These are phyloP conservation scores for Nerophis lumbriciformis DNA, from an alignment of 2,113 vertebrate genomes.

Conservation along the genomic window DNA sequence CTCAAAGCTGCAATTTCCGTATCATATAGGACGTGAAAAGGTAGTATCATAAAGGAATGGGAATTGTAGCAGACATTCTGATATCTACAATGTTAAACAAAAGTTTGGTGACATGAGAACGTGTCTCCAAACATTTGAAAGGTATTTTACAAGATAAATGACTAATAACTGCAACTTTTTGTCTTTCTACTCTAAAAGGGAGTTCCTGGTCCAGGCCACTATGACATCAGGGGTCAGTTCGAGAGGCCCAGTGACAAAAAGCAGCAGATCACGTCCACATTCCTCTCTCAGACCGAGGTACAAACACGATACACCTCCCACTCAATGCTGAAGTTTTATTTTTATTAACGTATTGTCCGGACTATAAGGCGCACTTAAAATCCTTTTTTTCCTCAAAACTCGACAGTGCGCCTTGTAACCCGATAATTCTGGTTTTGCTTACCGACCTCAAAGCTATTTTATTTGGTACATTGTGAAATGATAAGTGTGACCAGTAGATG, in stretches of 20 bases:
- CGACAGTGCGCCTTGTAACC: too few species aligned
- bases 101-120: background rate
- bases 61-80: too few species aligned
- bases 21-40: too few species aligned
- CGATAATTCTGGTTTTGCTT: too few species aligned
- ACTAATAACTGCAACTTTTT: background rate
- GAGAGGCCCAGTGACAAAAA: conserved; percentile 30
- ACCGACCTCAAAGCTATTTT: too few species aligned
- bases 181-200: conserved; percentile 35
- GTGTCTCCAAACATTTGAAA: background rate
- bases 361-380: too few species aligned
- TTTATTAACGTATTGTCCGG: too few species aligned
- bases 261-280: conserved; percentile 19
- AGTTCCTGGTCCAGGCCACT: conserved; percentile 62
- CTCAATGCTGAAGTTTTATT: background rate
- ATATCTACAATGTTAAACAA: background rate
- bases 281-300: conserved; percentile 58
- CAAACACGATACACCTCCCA: background rate
- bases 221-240: conserved; percentile 62
- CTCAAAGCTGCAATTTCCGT: too few species aligned
- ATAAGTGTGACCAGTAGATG: too few species aligned
- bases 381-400: too few species aligned
- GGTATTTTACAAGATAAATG: background rate
- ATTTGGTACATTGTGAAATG: too few species aligned
- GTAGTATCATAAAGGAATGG: too few species aligned